phyloP scores from a whole-genome alignment of 2,113 vertebrate species.

The Neomonachus schauinslandi region DNA sequence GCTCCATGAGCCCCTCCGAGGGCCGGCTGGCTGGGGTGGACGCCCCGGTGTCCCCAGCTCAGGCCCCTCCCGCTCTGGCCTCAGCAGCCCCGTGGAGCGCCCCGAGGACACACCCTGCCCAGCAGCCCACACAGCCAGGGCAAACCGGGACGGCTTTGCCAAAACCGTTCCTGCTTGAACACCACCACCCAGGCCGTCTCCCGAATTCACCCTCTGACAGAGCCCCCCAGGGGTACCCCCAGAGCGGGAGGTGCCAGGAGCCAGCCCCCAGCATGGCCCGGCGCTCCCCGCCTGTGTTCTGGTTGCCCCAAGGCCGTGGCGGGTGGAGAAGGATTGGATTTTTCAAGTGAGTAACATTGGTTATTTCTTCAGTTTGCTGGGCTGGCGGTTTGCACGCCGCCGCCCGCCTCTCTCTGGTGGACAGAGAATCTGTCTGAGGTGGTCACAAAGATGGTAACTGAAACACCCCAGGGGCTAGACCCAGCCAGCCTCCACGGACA shows the following conservation, averaged over 20 bases:
- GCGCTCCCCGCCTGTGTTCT: accelerated
- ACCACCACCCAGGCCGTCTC: not conserved
- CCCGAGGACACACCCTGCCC: not conserved
- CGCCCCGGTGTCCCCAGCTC: not conserved
- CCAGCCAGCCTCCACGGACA: not conserved
- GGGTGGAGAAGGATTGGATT: not conserved
- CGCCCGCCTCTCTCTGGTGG: not conserved
- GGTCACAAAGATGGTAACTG: not conserved
- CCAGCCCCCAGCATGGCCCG: not conserved
- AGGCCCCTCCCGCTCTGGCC: not conserved
- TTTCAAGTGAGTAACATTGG: not conserved
- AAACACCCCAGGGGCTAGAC: not conserved
- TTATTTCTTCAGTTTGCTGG: not conserved
- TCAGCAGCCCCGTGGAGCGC: not conserved
- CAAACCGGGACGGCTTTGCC: accelerated
- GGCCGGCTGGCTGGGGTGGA: not conserved
- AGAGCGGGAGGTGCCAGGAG: too few species aligned
- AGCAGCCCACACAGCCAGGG: not conserved
- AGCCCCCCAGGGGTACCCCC: not conserved
- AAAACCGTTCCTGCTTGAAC: not conserved
- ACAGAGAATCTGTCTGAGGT: not conserved
- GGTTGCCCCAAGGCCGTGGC: not conserved
- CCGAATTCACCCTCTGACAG: not conserved
- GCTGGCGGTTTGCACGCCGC: not conserved
- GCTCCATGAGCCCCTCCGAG: not conserved